These are phyloP conservation scores for Planococcus citri DNA, from an alignment of 1,140 invertebrate species.

Conservation along the genomic window DNA sequence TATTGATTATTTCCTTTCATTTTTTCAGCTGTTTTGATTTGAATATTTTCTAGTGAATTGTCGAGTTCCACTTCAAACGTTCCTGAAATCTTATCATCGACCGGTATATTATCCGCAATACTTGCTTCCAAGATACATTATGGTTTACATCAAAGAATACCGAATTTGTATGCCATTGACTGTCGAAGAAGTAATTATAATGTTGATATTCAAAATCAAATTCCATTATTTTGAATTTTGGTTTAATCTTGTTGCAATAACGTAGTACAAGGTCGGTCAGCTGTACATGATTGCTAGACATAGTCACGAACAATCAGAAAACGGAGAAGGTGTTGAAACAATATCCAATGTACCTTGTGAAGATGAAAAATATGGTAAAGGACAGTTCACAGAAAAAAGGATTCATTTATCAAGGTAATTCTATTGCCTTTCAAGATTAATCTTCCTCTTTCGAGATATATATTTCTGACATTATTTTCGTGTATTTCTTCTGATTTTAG, in stretches of 20 bases:
- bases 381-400: constrained; percentile 82
- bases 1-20: too few relatives aligned
- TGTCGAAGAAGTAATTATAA: constrained; percentile 67
- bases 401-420: constrained; percentile 75
- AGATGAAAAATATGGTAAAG: constrained; percentile 65
- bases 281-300: constrained; percentile 91
- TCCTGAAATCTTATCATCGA: too few relatives aligned
- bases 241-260: constrained; percentile 30
- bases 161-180: constrained; percentile 84
- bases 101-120: too few relatives aligned
- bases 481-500: constrained; percentile 36
- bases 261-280: constrained; percentile 84
- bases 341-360: constrained; percentile 67
- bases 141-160: constrained; percentile 78
- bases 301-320: constrained; percentile 76
- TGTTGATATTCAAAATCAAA: not conserved
- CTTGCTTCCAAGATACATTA: constrained; percentile 29
- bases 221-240: not conserved
- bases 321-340: constrained; percentile 85
- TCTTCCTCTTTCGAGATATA: too few relatives aligned
- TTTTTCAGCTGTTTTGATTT: too few relatives aligned
- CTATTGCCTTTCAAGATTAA: not conserved
- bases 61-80: too few relatives aligned
- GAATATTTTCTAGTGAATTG: too few relatives aligned
- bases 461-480: too few relatives aligned